Conservation (phyloP, 1,140 invertebrate genomes). For the Holotrichia oblita region DNA sequence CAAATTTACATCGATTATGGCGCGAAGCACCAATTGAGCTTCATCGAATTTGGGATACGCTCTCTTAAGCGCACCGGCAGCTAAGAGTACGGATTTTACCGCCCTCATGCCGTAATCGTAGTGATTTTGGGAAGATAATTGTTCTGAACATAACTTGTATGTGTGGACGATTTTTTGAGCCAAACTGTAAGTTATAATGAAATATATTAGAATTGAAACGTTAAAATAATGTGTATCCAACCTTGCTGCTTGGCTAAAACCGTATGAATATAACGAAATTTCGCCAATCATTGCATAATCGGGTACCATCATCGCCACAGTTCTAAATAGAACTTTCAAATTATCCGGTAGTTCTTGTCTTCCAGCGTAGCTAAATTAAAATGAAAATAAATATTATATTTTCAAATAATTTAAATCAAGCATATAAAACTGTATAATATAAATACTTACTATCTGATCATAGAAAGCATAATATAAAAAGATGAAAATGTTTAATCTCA, state of each 20-base stretch:
- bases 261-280: slow-evolving; percentile 92
- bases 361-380: slow-evolving; percentile 76
- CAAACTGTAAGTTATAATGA: slow-evolving; percentile 64
- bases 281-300: slow-evolving; percentile 96
- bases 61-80: slow-evolving; percentile 87
- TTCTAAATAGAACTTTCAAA: slow-evolving; percentile 91
- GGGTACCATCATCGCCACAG: slow-evolving; percentile 96
- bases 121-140: slow-evolving; percentile 90
- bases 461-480: neutral
- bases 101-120: slow-evolving; percentile 94
- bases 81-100: slow-evolving; percentile 87
- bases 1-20: slow-evolving; percentile 93
- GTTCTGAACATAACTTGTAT: slow-evolving; percentile 91
- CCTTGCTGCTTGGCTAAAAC: slow-evolving; percentile 76
- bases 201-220: neutral
- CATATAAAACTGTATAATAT: too few species aligned
- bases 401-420: too few species aligned
- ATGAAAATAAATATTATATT: neutral
- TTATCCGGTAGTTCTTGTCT: slow-evolving; percentile 93
- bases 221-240: slow-evolving; percentile 34
- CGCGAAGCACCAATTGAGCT: slow-evolving; percentile 78
- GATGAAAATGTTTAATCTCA: neutral
- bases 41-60: slow-evolving; percentile 80
- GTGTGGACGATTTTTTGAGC: slow-evolving; percentile 92
- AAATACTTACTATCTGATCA: slow-evolving; percentile 15